These are phyloP conservation scores for Chironex yamaguchii DNA, from an alignment of 30 jellyfish, hydroid and myxozoan species.

Conservation along the genomic window DNA sequence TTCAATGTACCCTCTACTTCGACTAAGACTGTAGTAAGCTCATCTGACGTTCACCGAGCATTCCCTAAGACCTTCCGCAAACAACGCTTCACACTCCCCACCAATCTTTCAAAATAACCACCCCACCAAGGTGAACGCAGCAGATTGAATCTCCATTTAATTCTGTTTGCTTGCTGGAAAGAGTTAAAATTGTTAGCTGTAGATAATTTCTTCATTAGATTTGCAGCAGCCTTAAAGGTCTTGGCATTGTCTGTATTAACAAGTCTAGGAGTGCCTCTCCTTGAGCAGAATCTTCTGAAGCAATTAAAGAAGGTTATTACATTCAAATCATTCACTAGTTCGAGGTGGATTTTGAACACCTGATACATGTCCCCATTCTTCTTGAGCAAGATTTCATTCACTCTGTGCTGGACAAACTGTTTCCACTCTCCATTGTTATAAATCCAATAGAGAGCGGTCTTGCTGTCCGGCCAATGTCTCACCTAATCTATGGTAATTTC, in stretches of 20 bases:
- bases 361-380: conserved; percentile 19
- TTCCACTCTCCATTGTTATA: conserved; percentile 22
- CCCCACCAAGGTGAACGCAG: conserved; percentile 49
- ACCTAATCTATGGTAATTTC: conserved; percentile 11
- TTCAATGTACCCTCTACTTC: conserved; percentile 52
- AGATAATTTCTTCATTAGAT: background rate
- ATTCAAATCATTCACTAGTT: conserved; percentile 4
- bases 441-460: conserved; percentile 34
- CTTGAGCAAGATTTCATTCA: conserved; percentile 14
- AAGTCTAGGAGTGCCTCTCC: background rate
- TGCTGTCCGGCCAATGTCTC: conserved; percentile 54
- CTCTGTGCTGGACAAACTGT: conserved; percentile 24
- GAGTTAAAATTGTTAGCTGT: too few relatives aligned
- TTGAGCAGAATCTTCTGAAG: background rate
- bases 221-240: conserved; percentile 9
- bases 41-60: conserved; percentile 31
- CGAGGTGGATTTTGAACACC: conserved; percentile 44
- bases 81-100: conserved; percentile 55
- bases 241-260: conserved; percentile 19
- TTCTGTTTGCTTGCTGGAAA: too few relatives aligned
- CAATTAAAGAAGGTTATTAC: background rate
- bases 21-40: conserved; percentile 38
- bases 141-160: conserved; percentile 43
- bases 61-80: conserved; percentile 30
- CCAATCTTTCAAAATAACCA: conserved; percentile 31